Percentiles rank a stretch among this genome's conserved stretches.
phyloP scores from a whole-genome alignment of 2,797 vertebrate genomes.

The Chelon labrosus region DNA sequence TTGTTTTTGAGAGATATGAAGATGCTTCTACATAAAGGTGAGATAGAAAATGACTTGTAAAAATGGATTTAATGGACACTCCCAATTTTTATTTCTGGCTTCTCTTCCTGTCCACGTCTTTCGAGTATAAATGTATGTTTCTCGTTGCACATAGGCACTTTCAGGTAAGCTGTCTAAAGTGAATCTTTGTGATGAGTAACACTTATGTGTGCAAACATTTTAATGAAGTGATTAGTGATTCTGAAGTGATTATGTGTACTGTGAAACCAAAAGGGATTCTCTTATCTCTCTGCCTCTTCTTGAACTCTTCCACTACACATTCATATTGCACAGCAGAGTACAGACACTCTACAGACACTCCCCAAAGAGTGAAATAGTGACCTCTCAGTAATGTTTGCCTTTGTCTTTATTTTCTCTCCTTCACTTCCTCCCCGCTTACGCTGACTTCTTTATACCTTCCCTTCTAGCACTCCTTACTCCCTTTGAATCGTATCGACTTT shows the following conservation, averaged over 20 bases:
- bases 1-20: conserved; percentile 22
- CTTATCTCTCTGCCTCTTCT: conserved; percentile 2
- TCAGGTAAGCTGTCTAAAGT: not conserved
- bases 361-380: not conserved
- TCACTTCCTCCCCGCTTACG: conserved; percentile 3
- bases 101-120: not conserved
- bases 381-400: conserved; percentile 26
- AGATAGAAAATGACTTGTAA: conserved; percentile 2
- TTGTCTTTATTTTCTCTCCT: conserved; percentile 20
- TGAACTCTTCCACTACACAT: not conserved
- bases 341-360: conserved; percentile 11
- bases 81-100: not conserved
- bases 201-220: not conserved
- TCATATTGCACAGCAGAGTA: not conserved
- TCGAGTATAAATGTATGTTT: not conserved
- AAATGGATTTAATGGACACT: not conserved
- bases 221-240: not conserved
- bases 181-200: no score
- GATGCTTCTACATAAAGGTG: not conserved
- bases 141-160: not conserved
- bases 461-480: conserved; percentile 17
- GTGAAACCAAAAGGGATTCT: not conserved
- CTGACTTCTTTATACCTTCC: not conserved
- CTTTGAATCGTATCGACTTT: conserved; percentile 40
- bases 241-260: conserved; percentile 16